These are phyloP conservation scores for Sapajus apella DNA, from an alignment of 2,113 vertebrate genomes.

Conservation along the genomic window DNA sequence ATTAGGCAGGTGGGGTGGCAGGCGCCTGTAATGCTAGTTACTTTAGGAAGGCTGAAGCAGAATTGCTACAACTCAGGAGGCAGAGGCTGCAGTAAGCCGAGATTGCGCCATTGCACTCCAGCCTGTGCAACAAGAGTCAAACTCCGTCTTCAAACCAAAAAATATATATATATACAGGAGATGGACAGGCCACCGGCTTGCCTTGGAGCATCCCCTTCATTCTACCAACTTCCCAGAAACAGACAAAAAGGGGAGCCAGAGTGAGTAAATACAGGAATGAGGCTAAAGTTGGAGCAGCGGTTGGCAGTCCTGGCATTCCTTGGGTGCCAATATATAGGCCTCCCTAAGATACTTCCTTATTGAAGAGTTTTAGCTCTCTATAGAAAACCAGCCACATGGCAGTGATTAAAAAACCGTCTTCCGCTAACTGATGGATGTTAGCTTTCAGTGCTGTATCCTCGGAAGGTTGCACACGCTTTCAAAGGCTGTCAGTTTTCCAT, in stretches of 20 bases:
- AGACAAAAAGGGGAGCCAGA: neutral
- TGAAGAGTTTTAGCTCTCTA: constrained; percentile 66
- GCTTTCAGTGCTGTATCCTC: constrained; percentile 68
- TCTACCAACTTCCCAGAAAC: constrained; percentile 36
- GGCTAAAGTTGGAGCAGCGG: neutral
- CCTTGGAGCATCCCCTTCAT: neutral
- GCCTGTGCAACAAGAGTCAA: too few relatives aligned
- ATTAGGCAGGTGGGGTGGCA: too few relatives aligned
- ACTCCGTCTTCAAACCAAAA: too few relatives aligned
- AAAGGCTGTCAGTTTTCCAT: constrained; percentile 82
- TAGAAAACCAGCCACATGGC: constrained; percentile 72
- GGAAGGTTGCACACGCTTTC: constrained; percentile 77
- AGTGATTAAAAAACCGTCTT: constrained; percentile 65
- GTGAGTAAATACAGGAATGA: neutral
- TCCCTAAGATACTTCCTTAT: constrained; percentile 30
- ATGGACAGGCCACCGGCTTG: neutral
- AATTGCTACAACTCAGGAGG: too few relatives aligned
- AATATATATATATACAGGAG: neutral
- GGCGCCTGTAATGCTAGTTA: too few relatives aligned
- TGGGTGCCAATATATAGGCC: neutral
- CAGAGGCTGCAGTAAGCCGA: too few relatives aligned
- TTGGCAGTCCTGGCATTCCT: neutral
- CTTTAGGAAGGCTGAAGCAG: too few relatives aligned
- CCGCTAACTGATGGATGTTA: constrained; percentile 74
- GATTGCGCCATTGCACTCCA: too few relatives aligned